A percentile compares a stretch with the other conserved stretches of the same genome.
Conservation (phyloP, 2,888 invertebrate species). For the Hemithea aestivaria region DNA sequence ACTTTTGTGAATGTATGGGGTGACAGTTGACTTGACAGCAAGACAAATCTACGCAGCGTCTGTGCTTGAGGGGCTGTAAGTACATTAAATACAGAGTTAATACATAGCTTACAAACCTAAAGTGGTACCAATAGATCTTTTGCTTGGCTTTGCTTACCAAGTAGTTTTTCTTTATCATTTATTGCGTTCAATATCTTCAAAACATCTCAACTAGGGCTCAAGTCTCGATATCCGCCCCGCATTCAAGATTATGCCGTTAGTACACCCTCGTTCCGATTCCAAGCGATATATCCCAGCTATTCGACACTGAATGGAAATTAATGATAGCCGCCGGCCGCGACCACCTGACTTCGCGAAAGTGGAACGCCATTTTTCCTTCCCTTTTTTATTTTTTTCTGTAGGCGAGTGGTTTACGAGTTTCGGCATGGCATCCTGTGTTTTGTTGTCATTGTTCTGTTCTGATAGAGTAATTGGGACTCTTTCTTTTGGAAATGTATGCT, state of each 20-base stretch:
- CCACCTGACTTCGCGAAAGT: conserved; percentile 66
- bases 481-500: background rate
- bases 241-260: conserved; percentile 24
- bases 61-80: too few species aligned
- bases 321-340: conserved; percentile 56
- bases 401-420: conserved; percentile 47
- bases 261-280: conserved; percentile 25
- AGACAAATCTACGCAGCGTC: too few species aligned
- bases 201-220: too few species aligned
- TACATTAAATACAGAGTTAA: too few species aligned
- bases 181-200: too few species aligned
- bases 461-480: conserved; percentile 20
- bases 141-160: too few species aligned
- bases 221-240: conserved; percentile 5
- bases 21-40: too few species aligned
- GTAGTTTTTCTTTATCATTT: too few species aligned
- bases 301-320: conserved; percentile 69
- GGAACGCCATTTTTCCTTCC: conserved; percentile 49
- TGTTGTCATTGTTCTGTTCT: conserved; percentile 30
- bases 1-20: too few species aligned
- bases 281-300: conserved; percentile 29
- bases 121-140: too few species aligned
- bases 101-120: too few species aligned
- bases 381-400: conserved; percentile 47
- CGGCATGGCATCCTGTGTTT: conserved; percentile 34